phyloP scores from a whole-genome alignment of 2,888 invertebrate species.

The Gastracanthus pulcherrimus region DNA sequence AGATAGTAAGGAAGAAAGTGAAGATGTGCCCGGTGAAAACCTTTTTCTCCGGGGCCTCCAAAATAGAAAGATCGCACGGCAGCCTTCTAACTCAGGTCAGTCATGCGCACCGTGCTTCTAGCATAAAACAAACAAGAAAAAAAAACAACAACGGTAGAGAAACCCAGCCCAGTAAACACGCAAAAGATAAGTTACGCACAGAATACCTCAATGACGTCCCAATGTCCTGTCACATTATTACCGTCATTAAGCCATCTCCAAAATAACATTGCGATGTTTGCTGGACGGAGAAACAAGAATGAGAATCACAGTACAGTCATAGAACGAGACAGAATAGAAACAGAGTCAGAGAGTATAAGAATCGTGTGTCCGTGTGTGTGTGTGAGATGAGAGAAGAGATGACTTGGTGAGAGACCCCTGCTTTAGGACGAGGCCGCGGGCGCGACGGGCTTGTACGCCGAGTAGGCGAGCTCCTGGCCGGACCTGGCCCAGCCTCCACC shows the following conservation, averaged over 20 bases:
- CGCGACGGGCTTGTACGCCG: conserved; percentile 79
- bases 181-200: too few species aligned
- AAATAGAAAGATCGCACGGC: too few species aligned
- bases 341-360: not conserved
- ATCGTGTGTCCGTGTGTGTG: not conserved
- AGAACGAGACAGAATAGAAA: conserved; percentile 25
- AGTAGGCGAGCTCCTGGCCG: conserved; percentile 82
- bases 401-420: not conserved
- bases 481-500: conserved; percentile 87
- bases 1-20: not conserved
- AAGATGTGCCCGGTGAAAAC: too few species aligned
- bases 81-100: too few species aligned
- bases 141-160: conserved; percentile 7
- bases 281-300: not conserved
- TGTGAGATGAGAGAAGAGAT: conserved; percentile 6
- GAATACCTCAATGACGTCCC: too few species aligned
- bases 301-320: not conserved
- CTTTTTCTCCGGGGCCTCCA: too few species aligned
- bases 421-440: conserved; percentile 26
- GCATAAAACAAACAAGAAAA: conserved; percentile 27
- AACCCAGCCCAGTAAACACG: too few species aligned
- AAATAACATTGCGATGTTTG: too few species aligned
- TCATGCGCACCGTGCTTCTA: too few species aligned
- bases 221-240: too few species aligned
- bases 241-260: too few species aligned